A percentile compares a stretch with the other conserved stretches of the same genome.
phyloP scores from a whole-genome alignment of 2,797 vertebrate species.

The Enteromius paludinosus region DNA sequence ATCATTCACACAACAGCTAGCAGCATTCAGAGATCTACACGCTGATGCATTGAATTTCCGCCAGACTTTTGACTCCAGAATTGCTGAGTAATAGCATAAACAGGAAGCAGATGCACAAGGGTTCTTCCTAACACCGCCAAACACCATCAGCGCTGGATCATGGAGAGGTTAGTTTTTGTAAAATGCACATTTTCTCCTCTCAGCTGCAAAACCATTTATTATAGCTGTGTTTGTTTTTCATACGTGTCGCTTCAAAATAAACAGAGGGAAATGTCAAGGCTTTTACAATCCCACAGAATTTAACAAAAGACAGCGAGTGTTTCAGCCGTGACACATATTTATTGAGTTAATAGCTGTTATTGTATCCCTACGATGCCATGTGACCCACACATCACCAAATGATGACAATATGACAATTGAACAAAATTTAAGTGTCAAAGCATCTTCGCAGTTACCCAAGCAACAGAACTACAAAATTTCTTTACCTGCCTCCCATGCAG shows the following conservation, averaged over 20 bases:
- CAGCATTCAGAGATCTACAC: conserved; percentile 1
- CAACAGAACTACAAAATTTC: conserved; percentile 9
- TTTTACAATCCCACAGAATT: conserved; percentile 24
- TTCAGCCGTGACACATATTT: conserved; percentile 31
- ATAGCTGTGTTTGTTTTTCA: conserved; percentile 31
- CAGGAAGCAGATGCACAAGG: neutral
- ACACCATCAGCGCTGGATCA: neutral
- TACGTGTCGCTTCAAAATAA: conserved; percentile 18
- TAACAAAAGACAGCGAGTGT: conserved; percentile 20
- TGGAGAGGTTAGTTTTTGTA: neutral
- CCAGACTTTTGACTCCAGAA: conserved; percentile 15
- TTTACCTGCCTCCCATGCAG: neutral
- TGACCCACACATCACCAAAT: conserved; percentile 18
- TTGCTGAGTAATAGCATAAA: neutral
- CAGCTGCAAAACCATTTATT: neutral
- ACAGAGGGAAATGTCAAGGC: conserved; percentile 33
- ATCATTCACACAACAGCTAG: conserved; percentile 38
- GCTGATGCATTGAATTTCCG: conserved; percentile 12
- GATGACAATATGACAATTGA: conserved; percentile 29
- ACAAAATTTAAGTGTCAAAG: conserved; percentile 29
- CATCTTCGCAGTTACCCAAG: conserved; percentile 19
- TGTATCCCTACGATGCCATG: conserved; percentile 19
- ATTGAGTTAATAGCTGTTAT: conserved; percentile 40
- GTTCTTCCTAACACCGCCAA: neutral
- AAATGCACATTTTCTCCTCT: neutral